Evolutionary conservation across 1,140 invertebrate genomes (phyloP).

Genomic region (Popillia japonica): DNA sequence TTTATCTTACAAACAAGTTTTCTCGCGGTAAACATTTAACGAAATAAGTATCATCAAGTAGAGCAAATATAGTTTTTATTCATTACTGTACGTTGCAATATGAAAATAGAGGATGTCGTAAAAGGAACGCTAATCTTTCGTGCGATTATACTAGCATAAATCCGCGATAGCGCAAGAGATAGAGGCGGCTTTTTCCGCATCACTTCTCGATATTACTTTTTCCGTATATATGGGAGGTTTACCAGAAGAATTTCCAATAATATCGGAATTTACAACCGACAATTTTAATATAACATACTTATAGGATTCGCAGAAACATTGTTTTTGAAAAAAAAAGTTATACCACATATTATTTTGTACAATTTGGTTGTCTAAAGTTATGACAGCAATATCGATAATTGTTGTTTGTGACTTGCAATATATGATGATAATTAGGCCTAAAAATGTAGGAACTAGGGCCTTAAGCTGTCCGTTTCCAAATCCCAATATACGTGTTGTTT

Average conservation of each 20-base stretch:
- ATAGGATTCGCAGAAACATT: slow-evolving; percentile 9
- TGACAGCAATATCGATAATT: no score
- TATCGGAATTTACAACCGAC: slow-evolving; percentile 24
- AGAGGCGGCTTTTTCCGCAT: background rate
- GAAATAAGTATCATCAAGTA: no score
- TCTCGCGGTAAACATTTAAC: no score
- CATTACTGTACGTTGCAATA: no score
- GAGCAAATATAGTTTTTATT: no score
- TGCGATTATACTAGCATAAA: slow-evolving; percentile 11
- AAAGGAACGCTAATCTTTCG: background rate
- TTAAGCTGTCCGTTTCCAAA: no score
- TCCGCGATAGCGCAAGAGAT: background rate
- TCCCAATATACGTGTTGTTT: no score
- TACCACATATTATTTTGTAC: background rate
- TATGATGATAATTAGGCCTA: no score
- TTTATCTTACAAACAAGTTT: no score
- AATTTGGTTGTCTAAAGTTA: no score
- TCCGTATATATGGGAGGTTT: slow-evolving; percentile 5
- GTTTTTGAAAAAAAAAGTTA: background rate
- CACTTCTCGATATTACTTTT: slow-evolving; percentile 24
- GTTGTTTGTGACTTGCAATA: no score
- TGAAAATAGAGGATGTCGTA: background rate
- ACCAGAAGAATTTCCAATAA: slow-evolving; percentile 32
- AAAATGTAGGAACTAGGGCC: no score
- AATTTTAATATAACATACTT: slow-evolving; percentile 31